Percentiles rank a stretch among this genome's conserved stretches.
These are phyloP conservation scores for Patella caerulea DNA, from an alignment of 2,888 invertebrate species.

Conservation along the genomic window DNA sequence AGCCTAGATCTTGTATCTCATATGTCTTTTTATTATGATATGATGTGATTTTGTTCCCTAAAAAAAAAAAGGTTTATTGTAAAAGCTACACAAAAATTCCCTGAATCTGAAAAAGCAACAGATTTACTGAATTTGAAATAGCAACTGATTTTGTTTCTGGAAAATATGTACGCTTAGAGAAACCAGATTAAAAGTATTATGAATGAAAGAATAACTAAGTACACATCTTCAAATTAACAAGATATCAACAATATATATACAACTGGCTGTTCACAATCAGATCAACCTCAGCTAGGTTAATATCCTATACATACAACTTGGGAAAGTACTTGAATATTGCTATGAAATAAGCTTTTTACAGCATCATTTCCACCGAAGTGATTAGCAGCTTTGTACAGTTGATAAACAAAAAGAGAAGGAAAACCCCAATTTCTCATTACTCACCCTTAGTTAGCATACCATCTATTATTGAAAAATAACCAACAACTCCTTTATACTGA, in stretches of 20 bases:
- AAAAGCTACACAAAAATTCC: background rate
- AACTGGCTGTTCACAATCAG: no score
- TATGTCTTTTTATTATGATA: conserved; percentile 81
- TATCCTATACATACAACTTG: no score
- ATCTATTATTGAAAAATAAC: conserved; percentile 61
- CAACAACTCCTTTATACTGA: conserved; percentile 77
- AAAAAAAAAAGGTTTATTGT: conserved; percentile 78
- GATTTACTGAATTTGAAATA: background rate
- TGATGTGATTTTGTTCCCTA: conserved; percentile 85
- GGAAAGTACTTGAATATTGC: no score
- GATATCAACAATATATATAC: no score
- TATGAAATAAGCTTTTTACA: no score
- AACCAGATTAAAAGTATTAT: no score
- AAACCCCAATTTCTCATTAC: background rate
- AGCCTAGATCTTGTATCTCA: conserved; percentile 83
- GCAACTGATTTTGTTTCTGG: background rate
- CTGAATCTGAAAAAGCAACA: background rate
- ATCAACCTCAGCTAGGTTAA: no score
- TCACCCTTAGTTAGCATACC: conserved; percentile 61
- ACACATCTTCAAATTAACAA: no score
- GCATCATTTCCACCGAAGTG: no score
- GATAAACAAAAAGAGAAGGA: no score
- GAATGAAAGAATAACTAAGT: no score
- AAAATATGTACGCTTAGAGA: background rate
- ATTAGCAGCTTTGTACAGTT: no score